Evolutionary conservation across 2,888 invertebrate genomes (phyloP).

Genomic region (Tachina lurida): DNA sequence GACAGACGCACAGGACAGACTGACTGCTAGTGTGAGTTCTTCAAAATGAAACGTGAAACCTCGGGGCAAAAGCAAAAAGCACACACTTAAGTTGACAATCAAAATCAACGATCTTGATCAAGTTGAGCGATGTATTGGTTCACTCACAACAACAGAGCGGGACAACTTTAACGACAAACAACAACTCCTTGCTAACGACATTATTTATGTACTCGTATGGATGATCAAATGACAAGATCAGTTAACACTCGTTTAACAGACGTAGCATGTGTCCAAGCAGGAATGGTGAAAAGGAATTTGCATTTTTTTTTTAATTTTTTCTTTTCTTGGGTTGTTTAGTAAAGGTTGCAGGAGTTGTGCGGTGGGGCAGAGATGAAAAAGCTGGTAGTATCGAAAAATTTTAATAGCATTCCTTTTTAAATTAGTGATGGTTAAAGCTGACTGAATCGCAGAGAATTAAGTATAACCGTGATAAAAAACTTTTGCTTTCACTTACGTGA

Average conservation of each 20-base stretch:
- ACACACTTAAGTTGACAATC: conserved; percentile 49
- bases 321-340: not conserved
- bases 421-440: too few relatives aligned
- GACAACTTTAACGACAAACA: not conserved
- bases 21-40: conserved; percentile 11
- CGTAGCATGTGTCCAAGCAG: conserved; percentile 31
- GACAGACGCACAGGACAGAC: not conserved
- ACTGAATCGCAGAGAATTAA: too few relatives aligned
- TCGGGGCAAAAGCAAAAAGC: conserved; percentile 4
- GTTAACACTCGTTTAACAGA: conserved; percentile 66
- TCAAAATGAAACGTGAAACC: conserved; percentile 56
- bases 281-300: conserved; percentile 56
- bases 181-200: conserved; percentile 35
- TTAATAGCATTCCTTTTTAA: not conserved
- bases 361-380: not conserved
- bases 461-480: too few relatives aligned
- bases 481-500: too few relatives aligned
- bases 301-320: not conserved
- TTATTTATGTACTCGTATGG: conserved; percentile 44
- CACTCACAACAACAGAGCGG: conserved; percentile 20
- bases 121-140: conserved; percentile 29
- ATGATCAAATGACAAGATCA: conserved; percentile 70
- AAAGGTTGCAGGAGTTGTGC: not conserved
- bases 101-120: conserved; percentile 67
- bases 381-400: too few relatives aligned